phyloP scores from a whole-genome alignment of 1,140 invertebrate species.

The Pachypsylla venusta region DNA sequence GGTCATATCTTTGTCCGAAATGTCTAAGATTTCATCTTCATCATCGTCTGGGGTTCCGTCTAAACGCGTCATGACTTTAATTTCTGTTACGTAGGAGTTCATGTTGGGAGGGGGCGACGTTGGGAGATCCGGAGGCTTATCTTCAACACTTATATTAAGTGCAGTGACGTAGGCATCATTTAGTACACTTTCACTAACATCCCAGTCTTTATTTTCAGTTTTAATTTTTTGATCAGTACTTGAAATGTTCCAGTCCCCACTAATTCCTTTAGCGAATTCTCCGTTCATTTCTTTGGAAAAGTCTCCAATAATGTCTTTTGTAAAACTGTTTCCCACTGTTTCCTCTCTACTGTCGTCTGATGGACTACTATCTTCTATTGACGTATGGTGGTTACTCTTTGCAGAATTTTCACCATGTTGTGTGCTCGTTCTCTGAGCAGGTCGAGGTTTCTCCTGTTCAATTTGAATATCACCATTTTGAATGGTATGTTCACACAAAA shows the following conservation, averaged over 20 bases:
- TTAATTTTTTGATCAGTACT: not conserved
- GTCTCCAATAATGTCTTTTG: constrained; percentile 11
- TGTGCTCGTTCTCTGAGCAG: not conserved
- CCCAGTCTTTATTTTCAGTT: not conserved
- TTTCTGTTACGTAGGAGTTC: constrained; percentile 36
- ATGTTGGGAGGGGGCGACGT: constrained; percentile 22
- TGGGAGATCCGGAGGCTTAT: constrained; percentile 12
- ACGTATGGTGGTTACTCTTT: constrained; percentile 15
- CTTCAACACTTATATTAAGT: constrained; percentile 8
- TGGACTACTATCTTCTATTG: constrained; percentile 12
- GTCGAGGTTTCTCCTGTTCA: not conserved
- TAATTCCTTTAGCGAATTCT: not conserved
- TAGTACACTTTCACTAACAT: not conserved
- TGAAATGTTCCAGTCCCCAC: not conserved
- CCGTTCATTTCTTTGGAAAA: constrained; percentile 6
- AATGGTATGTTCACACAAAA: constrained; percentile 10
- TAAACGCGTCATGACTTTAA: constrained; percentile 31
- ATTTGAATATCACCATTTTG: not conserved
- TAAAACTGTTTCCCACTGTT: not conserved
- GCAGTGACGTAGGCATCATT: constrained; percentile 11
- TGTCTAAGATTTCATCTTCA: not conserved
- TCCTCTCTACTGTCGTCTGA: not conserved
- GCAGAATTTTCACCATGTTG: constrained; percentile 17
- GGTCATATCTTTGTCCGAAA: not conserved
- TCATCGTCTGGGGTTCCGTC: constrained; percentile 2